Base-by-base conservation (phyloP, 2,113 vertebrate genomes). In the Zootoca vivipara region DNA sequence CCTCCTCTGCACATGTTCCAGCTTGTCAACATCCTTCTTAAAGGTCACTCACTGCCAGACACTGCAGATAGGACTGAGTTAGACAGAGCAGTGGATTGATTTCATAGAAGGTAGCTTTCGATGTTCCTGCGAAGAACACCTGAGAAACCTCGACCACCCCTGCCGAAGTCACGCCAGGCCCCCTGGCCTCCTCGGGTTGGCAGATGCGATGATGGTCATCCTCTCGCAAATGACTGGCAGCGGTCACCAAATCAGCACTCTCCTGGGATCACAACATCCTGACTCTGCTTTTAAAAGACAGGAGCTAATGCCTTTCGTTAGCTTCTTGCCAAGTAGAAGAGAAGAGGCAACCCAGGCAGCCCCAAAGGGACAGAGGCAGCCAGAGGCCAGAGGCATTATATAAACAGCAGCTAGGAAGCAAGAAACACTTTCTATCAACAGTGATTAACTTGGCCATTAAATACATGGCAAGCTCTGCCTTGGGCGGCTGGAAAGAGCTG, bases 401-500 rank as follows among this genome's bases (percentile, higher is more conserved):
- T 80, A 79, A 70, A 65, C 75, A 78, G 85, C 73, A 33, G 74
- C 85, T 86, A 78, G 74, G 56, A 79, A 58, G 40, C 77, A 86
- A 86, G 74, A 77, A 86, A 46, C 30, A 30, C 38, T 67, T 33
- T 67, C 85, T 67, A 86, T 26, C 40, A 67, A 69, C 62, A 67
- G 74, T 33, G 74, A 78, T 86, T 86, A 69, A 35, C 75, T 78
- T 26, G 40, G 62, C 85, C n/a, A 56, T 69, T 69, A 78, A 69
- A 52, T 26, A 79, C 62, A 35, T 13, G n/a, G 58, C 69, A 13
- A 67, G 35, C 58, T 35, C 28, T 20, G 35, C 58, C 12, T 65
- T 67, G 30, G 62, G 26, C 67, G 56, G 35, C 38, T 42, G 28
- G 62, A 78, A 77, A 56, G 40, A 79, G 26, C 40, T 70, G 62